Conservation (phyloP, 2,113 vertebrate genomes). For the Chrysochloris asiatica region DNA sequence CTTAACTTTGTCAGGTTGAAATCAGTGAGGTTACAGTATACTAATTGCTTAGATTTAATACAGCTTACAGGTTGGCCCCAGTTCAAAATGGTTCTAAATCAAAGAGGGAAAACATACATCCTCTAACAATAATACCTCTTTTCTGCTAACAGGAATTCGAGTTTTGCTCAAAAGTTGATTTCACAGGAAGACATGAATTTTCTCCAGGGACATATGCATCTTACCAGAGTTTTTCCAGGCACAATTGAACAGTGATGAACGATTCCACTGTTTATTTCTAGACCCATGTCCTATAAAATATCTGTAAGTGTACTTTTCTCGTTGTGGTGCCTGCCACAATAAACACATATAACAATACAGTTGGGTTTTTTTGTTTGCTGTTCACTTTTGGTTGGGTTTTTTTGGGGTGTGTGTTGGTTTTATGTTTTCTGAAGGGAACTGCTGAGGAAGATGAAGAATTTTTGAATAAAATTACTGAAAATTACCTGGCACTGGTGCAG, state of each 20-base stretch:
- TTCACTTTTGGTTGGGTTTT: neutral
- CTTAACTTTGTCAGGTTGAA: constrained; percentile 8
- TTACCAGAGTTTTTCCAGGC: constrained; percentile 46
- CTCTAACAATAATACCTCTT: constrained; percentile 58
- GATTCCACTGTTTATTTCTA: constrained; percentile 23
- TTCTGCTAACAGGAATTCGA: constrained; percentile 59
- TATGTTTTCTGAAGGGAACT: neutral
- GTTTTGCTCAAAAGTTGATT: constrained; percentile 50
- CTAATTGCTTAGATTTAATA: constrained; percentile 65
- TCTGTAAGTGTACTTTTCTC: neutral
- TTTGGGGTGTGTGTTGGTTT: neutral
- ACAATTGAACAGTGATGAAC: neutral
- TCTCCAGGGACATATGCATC: constrained; percentile 58
- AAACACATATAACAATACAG: neutral
- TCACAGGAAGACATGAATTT: constrained; percentile 67
- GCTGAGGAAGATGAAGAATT: constrained; percentile 1
- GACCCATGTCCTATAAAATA: neutral
- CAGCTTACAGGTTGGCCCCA: constrained; percentile 53
- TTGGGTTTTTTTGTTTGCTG: neutral
- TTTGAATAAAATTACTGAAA: neutral
- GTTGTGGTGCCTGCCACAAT: neutral
- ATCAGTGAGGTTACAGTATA: neutral
- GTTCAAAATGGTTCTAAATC: constrained; percentile 62
- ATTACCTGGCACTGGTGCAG: constrained; percentile 94
- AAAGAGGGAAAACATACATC: constrained; percentile 54